Base-by-base conservation (phyloP, 2,797 vertebrate genomes). In the Margarornis squamiger region DNA sequence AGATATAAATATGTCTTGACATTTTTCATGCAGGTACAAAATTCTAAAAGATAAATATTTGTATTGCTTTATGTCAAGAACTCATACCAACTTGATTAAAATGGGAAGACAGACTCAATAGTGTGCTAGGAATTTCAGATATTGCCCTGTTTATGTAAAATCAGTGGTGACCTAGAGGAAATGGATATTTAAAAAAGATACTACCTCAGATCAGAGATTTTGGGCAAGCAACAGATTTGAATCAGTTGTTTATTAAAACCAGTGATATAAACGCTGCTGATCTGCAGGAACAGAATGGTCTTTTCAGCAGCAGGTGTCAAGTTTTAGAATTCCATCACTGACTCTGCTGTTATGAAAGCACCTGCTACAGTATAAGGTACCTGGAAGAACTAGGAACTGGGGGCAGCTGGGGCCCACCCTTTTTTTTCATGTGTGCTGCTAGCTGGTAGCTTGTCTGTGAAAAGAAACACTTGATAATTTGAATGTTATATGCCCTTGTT, bases 351-450 rank as follows among this genome's bases (percentile, higher is more conserved):
- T 86, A 34, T 34, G 29, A 65, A 36, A 61, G 68, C 55, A 66
- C 10, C 12, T 61, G 54, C 32, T 36, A 17, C 10, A 79, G 6
- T 41, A 23, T 17, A 45, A 82, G 49, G 54, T 23, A 55, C 20
- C 22, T 68, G 51, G 29, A 81, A 88, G 43, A 57, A 82, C 6
- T 26, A 19, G 9, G 16, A 30, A 23, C 16, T 34, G 7, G 22
- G 27, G 20, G 9, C 4, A 49, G 36, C 10, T 26, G 18, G 5
- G 10, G 48, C 3, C 14, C 38, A 22, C 2, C 11, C 8, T 1
- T 39, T 34, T 45, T 22, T 41, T 6, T 11, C 10, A 12, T 21
- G 7, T 29, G 4, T 46, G 17, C 14, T 61, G 22, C 1, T 54
- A 55, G 14, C 6, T 78, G 17, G 7, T 43, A 43, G 7, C 29